Evolutionary conservation across 1,140 invertebrate genomes (phyloP).

Genomic region (Ooceraea biroi): DNA sequence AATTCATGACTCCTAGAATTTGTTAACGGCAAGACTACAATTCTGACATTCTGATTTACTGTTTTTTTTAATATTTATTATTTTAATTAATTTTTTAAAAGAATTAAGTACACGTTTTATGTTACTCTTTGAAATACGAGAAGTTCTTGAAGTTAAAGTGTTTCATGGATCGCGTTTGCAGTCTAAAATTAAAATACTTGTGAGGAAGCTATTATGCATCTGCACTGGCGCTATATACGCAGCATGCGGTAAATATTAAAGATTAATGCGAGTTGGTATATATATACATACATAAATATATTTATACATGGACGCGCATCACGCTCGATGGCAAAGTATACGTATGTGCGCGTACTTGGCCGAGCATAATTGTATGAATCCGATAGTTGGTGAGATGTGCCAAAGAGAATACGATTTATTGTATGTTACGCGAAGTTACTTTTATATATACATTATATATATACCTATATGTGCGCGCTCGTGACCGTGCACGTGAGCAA

Average conservation of each 20-base stretch:
- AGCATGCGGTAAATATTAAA: conserved; percentile 68
- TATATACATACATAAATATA: conserved; percentile 51
- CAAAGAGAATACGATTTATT: conserved; percentile 80
- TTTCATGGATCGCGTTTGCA: background rate
- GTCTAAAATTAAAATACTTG: background rate
- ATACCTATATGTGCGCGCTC: conserved; percentile 42
- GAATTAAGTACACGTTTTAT: conserved; percentile 7
- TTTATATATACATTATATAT: conserved; percentile 72
- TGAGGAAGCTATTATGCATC: conserved; percentile 2
- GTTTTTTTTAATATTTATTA: no score
- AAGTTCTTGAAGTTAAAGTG: background rate
- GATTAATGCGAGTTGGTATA: conserved; percentile 65
- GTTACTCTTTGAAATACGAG: background rate
- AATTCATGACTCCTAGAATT: no score
- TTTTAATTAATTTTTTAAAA: no score
- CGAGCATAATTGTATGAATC: conserved; percentile 63
- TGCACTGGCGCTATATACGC: background rate
- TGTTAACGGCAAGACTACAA: no score
- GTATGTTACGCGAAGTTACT: conserved; percentile 74
- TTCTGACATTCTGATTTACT: no score
- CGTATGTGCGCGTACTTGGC: conserved; percentile 62
- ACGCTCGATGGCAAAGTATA: conserved; percentile 41
- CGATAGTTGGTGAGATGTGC: conserved; percentile 77
- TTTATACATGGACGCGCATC: background rate
- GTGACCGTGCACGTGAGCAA: conserved; percentile 32